Conservation (phyloP, 2,888 invertebrate species). For the Acanthosepion esculentum region DNA sequence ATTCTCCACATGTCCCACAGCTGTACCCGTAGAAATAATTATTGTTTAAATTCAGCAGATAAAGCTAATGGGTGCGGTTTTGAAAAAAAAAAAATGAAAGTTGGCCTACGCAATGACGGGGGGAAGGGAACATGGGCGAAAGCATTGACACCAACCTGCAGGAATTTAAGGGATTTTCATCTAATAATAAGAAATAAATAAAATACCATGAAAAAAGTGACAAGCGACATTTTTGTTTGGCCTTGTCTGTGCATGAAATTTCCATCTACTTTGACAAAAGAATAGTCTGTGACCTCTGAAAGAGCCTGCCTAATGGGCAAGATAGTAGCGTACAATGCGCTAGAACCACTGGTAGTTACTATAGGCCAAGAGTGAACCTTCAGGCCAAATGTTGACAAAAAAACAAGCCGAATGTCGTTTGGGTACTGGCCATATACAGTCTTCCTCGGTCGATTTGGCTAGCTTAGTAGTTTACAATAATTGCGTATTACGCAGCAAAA, state of each 20-base stretch:
- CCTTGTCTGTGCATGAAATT: no score
- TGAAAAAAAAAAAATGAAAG: background rate
- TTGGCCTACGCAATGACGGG: background rate
- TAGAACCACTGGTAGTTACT: background rate
- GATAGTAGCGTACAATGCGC: background rate
- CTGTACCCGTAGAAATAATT: conserved; percentile 13
- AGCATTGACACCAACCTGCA: background rate
- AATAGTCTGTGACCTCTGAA: background rate
- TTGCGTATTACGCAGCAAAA: no score
- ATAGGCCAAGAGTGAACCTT: no score
- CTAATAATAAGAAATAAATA: background rate
- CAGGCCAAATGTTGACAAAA: no score
- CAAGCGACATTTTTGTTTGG: background rate
- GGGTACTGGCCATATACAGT: no score
- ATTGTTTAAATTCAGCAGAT: conserved; percentile 22
- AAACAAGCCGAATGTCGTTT: no score
- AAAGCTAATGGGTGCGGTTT: background rate
- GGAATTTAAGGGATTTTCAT: background rate
- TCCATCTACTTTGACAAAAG: no score
- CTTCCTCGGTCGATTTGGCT: no score
- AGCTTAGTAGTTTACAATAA: no score
- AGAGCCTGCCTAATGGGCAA: background rate
- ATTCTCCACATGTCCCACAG: conserved; percentile 33
- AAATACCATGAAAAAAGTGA: background rate
- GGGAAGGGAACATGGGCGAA: background rate